Evolutionary conservation across 2,888 invertebrate species (phyloP).

Genomic region (Coenonympha glycerion): DNA sequence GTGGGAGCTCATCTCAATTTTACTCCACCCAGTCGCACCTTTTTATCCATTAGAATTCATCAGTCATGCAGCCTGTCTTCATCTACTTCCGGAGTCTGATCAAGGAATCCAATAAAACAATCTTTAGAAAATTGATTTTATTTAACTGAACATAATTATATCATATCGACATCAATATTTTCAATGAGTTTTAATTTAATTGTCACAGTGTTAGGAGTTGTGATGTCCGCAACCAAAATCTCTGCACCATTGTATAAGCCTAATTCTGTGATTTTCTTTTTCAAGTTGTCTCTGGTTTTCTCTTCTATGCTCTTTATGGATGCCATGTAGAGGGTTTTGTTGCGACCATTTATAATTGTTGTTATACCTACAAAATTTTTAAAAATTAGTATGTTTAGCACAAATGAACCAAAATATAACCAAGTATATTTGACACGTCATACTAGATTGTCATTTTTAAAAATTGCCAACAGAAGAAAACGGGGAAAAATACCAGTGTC

Average conservation of each 20-base stretch:
- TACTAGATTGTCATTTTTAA: too few species aligned
- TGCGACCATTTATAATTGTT: conserved; percentile 86
- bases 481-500: too few species aligned
- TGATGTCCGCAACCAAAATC: conserved; percentile 92
- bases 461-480: too few species aligned
- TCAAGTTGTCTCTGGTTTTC: conserved; percentile 90
- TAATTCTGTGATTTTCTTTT: conserved; percentile 89
- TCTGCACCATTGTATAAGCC: conserved; percentile 89
- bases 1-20: too few species aligned
- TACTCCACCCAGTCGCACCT: too few species aligned
- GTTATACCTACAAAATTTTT: conserved; percentile 79
- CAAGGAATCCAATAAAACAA: too few species aligned
- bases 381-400: too few species aligned
- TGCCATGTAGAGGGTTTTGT: conserved; percentile 95
- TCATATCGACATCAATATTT: conserved; percentile 73
- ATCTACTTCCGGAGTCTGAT: too few species aligned
- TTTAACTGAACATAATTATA: not conserved
- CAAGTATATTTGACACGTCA: too few species aligned
- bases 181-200: conserved; percentile 81
- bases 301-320: conserved; percentile 94
- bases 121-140: not conserved
- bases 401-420: too few species aligned
- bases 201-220: conserved; percentile 88
- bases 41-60: too few species aligned
- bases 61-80: too few species aligned